A percentile compares a stretch with the other conserved stretches of the same genome.
These are phyloP conservation scores for Eudyptes chrysolophus DNA, from an alignment of 2,113 vertebrate genomes.

Conservation along the genomic window DNA sequence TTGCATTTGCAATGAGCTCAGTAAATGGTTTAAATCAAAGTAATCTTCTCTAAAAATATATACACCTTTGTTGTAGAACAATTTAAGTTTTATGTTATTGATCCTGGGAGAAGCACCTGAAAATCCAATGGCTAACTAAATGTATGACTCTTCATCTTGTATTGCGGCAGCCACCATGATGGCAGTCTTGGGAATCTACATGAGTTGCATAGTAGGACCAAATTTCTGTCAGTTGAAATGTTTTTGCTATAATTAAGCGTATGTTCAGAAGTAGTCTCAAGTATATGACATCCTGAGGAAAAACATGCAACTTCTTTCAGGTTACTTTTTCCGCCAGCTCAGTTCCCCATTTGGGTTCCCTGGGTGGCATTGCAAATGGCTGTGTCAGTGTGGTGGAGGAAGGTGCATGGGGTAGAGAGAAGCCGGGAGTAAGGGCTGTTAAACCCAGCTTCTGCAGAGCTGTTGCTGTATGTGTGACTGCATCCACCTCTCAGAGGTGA, in stretches of 20 bases:
- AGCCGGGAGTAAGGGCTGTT: background rate
- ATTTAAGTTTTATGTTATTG: background rate
- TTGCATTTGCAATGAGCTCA: background rate
- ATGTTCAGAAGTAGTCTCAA: background rate
- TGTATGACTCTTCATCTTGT: background rate
- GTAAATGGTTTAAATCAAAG: background rate
- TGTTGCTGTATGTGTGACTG: background rate
- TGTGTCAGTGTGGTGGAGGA: background rate
- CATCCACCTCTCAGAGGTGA: background rate
- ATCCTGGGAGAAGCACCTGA: background rate
- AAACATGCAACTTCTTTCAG: background rate
- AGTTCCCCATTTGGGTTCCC: background rate
- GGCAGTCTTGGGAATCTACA: background rate
- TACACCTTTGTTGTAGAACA: background rate
- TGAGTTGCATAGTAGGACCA: background rate
- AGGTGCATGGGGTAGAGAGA: background rate
- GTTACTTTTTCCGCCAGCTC: background rate
- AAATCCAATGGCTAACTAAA: background rate
- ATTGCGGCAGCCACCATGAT: background rate
- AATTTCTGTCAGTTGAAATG: background rate
- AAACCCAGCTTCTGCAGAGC: background rate
- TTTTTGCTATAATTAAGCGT: background rate
- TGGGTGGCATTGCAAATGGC: background rate
- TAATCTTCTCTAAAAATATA: background rate
- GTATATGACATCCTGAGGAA: background rate